Conservation (phyloP, 2,797 vertebrate species). For the Potorous gilbertii region DNA sequence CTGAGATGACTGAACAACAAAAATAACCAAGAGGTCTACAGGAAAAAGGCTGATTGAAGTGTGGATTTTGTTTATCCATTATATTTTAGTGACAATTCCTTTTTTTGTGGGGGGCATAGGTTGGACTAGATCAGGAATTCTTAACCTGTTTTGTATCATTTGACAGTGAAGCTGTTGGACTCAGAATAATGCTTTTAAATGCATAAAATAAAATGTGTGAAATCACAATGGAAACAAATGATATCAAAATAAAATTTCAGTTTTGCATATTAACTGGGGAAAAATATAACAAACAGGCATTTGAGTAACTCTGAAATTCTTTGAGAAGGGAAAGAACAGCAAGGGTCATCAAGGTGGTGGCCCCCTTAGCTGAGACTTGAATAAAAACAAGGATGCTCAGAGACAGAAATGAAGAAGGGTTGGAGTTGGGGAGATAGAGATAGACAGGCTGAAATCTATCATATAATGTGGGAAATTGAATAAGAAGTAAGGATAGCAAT, state of each 20-base stretch:
- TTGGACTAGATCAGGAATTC: background rate
- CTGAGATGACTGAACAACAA: background rate
- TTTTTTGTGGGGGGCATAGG: too few species aligned
- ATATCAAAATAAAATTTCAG: background rate
- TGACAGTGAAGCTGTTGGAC: background rate
- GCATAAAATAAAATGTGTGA: background rate
- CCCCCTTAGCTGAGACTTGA: background rate
- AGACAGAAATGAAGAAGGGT: background rate
- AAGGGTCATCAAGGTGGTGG: background rate
- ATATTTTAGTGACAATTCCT: background rate
- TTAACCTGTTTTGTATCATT: background rate
- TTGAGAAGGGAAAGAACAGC: background rate
- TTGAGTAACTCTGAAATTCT: background rate
- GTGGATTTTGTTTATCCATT: background rate
- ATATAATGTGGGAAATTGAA: background rate
- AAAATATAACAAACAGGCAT: background rate
- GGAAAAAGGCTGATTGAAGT: background rate
- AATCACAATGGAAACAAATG: background rate
- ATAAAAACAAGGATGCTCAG: background rate
- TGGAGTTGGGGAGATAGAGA: background rate
- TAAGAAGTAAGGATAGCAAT: background rate
- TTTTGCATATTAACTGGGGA: background rate
- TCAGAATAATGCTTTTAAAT: background rate
- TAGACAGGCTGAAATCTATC: background rate
- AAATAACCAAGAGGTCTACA: background rate